phyloP scores from a whole-genome alignment of 2,113 vertebrate species.

The human region GRCh38 chr3:6351501-6352000 shows the following conservation, averaged over 20 bases:
- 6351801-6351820: constrained; percentile 42
- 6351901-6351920: not conserved
- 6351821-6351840: constrained; percentile 53
- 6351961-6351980: not conserved
- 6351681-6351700: constrained; percentile 20
- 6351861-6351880: not conserved
- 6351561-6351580: constrained; percentile 8
- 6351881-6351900: not conserved
- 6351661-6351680: not conserved
- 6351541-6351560: not conserved
- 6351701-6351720: constrained; percentile 36
- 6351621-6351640: constrained; percentile 29
- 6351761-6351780: not conserved
- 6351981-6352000: not conserved
- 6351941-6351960: not conserved
- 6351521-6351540: not conserved
- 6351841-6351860: constrained; percentile 45
- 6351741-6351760: not conserved
- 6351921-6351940: not conserved
- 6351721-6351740: constrained; percentile 41
- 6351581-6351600: constrained; percentile 24
- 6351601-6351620: constrained; percentile 7
- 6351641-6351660: not conserved
- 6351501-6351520: not conserved
- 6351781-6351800: constrained; percentile 52